A percentile compares a stretch with the other conserved stretches of the same genome.
phyloP scores from a whole-genome alignment of 2,888 invertebrate species.

The Nezara viridula region DNA sequence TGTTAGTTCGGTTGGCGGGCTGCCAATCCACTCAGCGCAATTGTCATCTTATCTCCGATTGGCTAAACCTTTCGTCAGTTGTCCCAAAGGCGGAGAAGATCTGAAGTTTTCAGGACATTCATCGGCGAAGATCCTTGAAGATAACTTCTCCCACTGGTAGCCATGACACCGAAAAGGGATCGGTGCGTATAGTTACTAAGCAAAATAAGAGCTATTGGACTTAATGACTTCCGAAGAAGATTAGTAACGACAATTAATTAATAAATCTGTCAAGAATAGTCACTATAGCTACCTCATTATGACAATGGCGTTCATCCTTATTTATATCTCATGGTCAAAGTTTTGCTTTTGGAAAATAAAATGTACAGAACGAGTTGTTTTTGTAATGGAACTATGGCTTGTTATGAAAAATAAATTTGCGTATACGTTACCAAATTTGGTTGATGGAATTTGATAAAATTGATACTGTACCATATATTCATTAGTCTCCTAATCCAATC shows the following conservation, averaged over 20 bases:
- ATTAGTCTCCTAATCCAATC: too few relatives aligned
- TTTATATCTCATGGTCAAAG: too few relatives aligned
- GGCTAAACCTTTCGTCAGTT: background rate
- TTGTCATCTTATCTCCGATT: background rate
- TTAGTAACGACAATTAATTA: background rate
- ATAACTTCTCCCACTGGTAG: background rate
- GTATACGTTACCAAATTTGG: too few relatives aligned
- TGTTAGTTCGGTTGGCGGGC: background rate
- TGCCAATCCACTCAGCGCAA: background rate
- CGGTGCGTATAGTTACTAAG: background rate
- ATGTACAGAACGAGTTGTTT: too few relatives aligned
- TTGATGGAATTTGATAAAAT: too few relatives aligned
- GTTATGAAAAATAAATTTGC: too few relatives aligned
- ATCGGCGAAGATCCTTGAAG: background rate
- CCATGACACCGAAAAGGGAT: slow-evolving; percentile 8
- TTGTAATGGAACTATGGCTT: too few relatives aligned
- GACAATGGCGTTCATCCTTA: too few relatives aligned
- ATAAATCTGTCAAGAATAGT: background rate
- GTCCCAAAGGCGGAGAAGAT: background rate
- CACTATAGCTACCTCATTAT: too few relatives aligned
- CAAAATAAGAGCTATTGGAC: background rate
- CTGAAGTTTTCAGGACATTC: background rate
- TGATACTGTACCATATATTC: too few relatives aligned
- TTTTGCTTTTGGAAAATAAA: too few relatives aligned
- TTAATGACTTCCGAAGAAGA: slow-evolving; percentile 1